A percentile compares a stretch with the other conserved stretches of the same genome.
phyloP scores from a whole-genome alignment of 2,888 invertebrate species.

The Eupithecia dodoneata region DNA sequence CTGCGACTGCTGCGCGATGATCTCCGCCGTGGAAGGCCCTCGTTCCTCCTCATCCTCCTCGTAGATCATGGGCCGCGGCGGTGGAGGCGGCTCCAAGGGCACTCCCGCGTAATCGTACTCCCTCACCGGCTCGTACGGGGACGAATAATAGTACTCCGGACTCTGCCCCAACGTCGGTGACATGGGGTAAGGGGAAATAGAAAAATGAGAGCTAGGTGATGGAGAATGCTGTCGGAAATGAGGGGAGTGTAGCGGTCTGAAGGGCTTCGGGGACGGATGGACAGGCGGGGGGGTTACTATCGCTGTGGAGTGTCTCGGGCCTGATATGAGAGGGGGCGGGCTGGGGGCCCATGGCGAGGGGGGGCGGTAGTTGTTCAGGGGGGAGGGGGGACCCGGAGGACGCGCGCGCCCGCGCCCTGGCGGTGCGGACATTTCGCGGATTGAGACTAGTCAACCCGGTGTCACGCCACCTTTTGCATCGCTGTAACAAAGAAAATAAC shows the following conservation, averaged over 20 bases:
- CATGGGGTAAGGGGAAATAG: slow-evolving; percentile 79
- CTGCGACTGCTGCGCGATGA: slow-evolving; percentile 96
- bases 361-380: slow-evolving; percentile 88
- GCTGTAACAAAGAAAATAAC: slow-evolving; percentile 70
- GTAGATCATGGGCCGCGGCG: slow-evolving; percentile 86
- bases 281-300: slow-evolving; percentile 85
- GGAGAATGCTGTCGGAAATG: slow-evolving; percentile 77
- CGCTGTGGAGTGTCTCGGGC: slow-evolving; percentile 82
- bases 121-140: slow-evolving; percentile 83
- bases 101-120: slow-evolving; percentile 90
- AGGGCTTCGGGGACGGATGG: slow-evolving; percentile 81
- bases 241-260: slow-evolving; percentile 78
- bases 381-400: slow-evolving; percentile 78
- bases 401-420: slow-evolving; percentile 80
- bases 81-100: slow-evolving; percentile 91
- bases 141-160: slow-evolving; percentile 85
- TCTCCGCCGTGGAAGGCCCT: slow-evolving; percentile 95
- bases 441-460: slow-evolving; percentile 81
- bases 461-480: slow-evolving; percentile 82
- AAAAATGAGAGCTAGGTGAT: slow-evolving; percentile 79
- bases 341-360: slow-evolving; percentile 91
- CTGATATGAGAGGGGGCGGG: slow-evolving; percentile 88
- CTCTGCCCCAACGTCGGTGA: slow-evolving; percentile 85
- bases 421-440: slow-evolving; percentile 82
- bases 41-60: slow-evolving; percentile 88